Percentiles rank a stretch among this genome's conserved stretches.
Conservation (phyloP, 2,797 vertebrate genomes). For the Gadopsis bispinosus region DNA sequence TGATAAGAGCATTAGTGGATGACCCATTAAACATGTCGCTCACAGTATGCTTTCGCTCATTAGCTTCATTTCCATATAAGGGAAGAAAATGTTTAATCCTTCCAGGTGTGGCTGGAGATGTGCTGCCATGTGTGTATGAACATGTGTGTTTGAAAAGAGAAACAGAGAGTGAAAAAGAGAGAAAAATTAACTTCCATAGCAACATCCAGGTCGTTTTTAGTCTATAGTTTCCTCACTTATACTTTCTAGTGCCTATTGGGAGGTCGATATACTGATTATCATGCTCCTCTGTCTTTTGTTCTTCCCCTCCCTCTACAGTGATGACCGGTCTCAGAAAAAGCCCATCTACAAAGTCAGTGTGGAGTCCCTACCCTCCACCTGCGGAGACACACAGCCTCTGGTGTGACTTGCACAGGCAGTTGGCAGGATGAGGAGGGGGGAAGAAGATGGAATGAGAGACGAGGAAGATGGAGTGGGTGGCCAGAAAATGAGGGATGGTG, state of each 20-base stretch:
- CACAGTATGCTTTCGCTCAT: conserved; percentile 39
- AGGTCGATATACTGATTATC: conserved; percentile 70
- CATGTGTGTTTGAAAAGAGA: conserved; percentile 32
- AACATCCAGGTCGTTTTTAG: conserved; percentile 52
- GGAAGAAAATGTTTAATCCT: background rate
- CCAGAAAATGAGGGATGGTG: conserved; percentile 49
- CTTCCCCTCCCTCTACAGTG: conserved; percentile 75
- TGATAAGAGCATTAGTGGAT: conserved; percentile 44
- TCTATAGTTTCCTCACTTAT: conserved; percentile 74
- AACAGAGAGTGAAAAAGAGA: conserved; percentile 11
- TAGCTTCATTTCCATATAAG: conserved; percentile 36
- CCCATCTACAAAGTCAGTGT: conserved; percentile 87
- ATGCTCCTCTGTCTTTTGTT: conserved; percentile 57
- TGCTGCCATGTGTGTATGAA: conserved; percentile 20
- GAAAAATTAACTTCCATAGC: conserved; percentile 57
- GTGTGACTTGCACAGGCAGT: conserved; percentile 75
- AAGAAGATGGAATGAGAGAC: conserved; percentile 26
- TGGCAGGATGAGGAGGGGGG: conserved; percentile 47
- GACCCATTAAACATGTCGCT: conserved; percentile 41
- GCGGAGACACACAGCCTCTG: conserved; percentile 85
- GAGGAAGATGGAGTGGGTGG: conserved; percentile 40
- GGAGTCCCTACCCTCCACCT: conserved; percentile 82
- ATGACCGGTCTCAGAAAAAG: conserved; percentile 87
- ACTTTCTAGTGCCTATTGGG: conserved; percentile 46
- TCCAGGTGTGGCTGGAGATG: conserved; percentile 1